Conservation (phyloP, 2,113 vertebrate genomes). For the Thalassarche chlororhynchos region DNA sequence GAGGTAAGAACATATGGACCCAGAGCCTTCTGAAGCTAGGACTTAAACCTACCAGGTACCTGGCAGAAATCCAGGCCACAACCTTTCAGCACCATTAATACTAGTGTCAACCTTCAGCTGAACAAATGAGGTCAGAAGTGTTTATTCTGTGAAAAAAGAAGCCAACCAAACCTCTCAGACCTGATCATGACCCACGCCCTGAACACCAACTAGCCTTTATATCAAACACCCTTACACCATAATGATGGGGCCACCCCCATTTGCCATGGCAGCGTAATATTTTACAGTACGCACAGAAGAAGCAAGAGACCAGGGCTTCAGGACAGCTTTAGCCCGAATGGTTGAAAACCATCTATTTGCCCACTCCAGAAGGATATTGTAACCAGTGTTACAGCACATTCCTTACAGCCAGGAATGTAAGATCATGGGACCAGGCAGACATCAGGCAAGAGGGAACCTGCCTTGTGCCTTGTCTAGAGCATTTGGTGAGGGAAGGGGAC, state of each 20-base stretch:
- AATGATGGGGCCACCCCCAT: background rate
- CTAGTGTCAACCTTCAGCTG: background rate
- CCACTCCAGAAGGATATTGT: background rate
- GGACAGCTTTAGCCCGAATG: background rate
- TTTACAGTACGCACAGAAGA: background rate
- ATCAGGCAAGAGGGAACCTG: background rate
- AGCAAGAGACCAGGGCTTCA: background rate
- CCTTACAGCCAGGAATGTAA: background rate
- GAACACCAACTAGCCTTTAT: background rate
- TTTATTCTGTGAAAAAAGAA: background rate
- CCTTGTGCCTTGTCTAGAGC: background rate
- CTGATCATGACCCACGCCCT: background rate
- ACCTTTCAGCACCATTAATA: background rate
- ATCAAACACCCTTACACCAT: background rate
- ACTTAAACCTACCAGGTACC: background rate
- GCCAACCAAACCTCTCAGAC: background rate
- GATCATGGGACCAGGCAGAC: background rate
- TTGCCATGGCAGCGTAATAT: background rate
- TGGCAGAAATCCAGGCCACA: background rate
- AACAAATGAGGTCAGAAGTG: background rate
- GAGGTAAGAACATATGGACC: background rate
- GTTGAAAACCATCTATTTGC: background rate
- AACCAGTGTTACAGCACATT: background rate
- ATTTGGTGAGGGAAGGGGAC: background rate
- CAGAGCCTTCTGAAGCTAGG: background rate